phyloP scores from a whole-genome alignment of 2,113 vertebrate species.

The human (Homo sapiens) region GRCh38 chr15:61642001-61642500 shows the following conservation, averaged over 20 bases:
- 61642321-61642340: neutral
- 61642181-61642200: neutral
- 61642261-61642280: neutral
- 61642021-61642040: slow-evolving; percentile 57
- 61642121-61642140: neutral
- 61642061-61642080: slow-evolving; percentile 21
- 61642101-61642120: slow-evolving; percentile 10
- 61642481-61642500: neutral
- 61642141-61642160: slow-evolving; percentile 6
- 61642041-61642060: slow-evolving; percentile 50
- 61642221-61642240: neutral
- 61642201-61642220: neutral
- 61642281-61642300: neutral
- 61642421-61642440: neutral
- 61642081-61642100: slow-evolving; percentile 1
- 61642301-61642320: neutral
- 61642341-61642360: neutral
- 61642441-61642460: neutral
- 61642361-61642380: neutral
- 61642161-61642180: neutral
- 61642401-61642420: neutral
- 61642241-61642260: neutral
- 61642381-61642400: neutral
- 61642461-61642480: neutral
- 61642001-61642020: slow-evolving; percentile 46